Evolutionary conservation across 2,113 vertebrate genomes (phyloP).

Genomic region (Hippotragus niger): DNA sequence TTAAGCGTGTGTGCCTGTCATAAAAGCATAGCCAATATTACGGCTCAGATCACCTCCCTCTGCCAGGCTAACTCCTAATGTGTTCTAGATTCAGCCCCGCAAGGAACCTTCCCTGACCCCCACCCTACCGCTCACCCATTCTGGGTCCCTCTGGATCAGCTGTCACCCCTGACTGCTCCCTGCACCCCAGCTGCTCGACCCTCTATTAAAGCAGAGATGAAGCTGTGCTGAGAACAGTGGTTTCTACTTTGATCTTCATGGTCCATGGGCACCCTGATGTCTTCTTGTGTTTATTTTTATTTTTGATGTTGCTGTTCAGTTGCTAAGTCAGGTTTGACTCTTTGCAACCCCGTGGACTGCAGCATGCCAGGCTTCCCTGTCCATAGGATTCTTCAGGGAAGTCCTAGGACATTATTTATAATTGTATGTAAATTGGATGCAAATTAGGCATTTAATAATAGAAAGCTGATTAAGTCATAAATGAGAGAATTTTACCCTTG

Average conservation of each 20-base stretch:
- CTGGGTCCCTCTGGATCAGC: background rate
- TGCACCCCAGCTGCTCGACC: accelerated
- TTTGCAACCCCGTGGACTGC: background rate
- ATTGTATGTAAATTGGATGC: background rate
- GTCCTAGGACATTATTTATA: background rate
- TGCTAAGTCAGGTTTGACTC: background rate
- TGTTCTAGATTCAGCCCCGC: background rate
- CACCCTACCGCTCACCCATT: accelerated
- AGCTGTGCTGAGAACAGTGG: background rate
- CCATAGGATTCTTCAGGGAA: background rate
- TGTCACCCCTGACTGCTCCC: background rate
- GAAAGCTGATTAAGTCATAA: background rate
- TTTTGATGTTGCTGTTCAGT: background rate
- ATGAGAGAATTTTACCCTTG: background rate
- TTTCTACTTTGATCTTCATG: background rate
- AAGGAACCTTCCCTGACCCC: background rate
- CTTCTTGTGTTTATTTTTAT: background rate
- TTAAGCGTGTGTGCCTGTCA: background rate
- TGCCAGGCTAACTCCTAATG: background rate
- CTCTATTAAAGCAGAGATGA: background rate
- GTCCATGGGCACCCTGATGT: background rate
- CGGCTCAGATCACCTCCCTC: no score
- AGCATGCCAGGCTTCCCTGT: background rate
- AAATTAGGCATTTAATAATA: background rate
- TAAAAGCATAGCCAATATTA: background rate